Evolutionary conservation across 2,797 vertebrate genomes (phyloP).

Genomic region (Rhabdomys pumilio): DNA sequence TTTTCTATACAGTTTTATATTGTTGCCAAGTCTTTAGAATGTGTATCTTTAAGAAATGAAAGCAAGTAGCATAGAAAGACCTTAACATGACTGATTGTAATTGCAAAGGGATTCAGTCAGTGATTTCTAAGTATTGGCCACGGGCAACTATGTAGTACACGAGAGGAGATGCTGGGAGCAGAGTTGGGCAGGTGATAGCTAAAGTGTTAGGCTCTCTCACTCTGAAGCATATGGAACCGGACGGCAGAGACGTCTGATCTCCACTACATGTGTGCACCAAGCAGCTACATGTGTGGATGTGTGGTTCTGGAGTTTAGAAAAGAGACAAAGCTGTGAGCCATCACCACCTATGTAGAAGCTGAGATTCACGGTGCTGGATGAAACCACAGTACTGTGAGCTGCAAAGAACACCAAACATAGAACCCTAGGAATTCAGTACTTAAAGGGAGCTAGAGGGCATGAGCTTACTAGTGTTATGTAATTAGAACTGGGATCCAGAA

Average conservation of each 20-base stretch:
- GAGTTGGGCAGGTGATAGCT: neutral
- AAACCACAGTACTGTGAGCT: neutral
- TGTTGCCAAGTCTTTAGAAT: neutral
- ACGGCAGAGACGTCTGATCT: constrained; percentile 30
- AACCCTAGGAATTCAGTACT: neutral
- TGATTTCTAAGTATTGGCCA: neutral
- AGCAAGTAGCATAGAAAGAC: neutral
- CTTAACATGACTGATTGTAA: neutral
- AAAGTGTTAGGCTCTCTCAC: neutral
- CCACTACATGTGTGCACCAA: neutral
- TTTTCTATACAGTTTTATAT: neutral
- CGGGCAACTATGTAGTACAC: neutral
- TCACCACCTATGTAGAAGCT: constrained; percentile 18
- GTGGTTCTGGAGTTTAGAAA: constrained; percentile 58
- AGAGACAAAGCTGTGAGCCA: constrained; percentile 63
- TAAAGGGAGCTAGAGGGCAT: neutral
- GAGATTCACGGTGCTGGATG: constrained; percentile 45
- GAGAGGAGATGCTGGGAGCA: neutral
- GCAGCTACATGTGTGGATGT: neutral
- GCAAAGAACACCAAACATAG: constrained; percentile 2
- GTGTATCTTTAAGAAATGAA: constrained; percentile 13
- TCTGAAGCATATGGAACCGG: neutral
- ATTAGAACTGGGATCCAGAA: neutral
- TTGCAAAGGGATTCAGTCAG: neutral
- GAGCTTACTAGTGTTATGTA: neutral